Evolutionary conservation across 2,888 invertebrate genomes (phyloP).

Genomic region (Saturnia pavonia): DNA sequence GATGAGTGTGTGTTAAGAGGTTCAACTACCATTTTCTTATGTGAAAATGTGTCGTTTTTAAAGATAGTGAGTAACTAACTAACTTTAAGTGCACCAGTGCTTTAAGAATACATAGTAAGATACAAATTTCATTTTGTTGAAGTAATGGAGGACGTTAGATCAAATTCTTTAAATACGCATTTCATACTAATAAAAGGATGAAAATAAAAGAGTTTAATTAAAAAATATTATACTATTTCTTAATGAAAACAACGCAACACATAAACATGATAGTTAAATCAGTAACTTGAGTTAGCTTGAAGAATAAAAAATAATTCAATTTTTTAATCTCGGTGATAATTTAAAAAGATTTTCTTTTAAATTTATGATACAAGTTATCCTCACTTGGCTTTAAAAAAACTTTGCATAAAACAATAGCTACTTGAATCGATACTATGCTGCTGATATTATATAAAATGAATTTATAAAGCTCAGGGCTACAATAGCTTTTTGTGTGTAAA

Average conservation of each 20-base stretch:
- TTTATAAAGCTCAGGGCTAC: not conserved
- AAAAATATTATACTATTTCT: too few species aligned
- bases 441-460: not conserved
- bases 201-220: too few species aligned
- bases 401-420: not conserved
- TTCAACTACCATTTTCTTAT: not conserved
- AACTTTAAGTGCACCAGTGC: not conserved
- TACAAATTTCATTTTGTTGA: not conserved
- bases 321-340: too few species aligned
- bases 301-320: too few species aligned
- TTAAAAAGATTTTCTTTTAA: not conserved
- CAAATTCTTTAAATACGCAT: not conserved
- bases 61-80: not conserved
- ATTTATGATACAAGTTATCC: not conserved
- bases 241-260: too few species aligned
- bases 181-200: too few species aligned
- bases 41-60: slow-evolving; percentile 1
- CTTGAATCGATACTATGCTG: slow-evolving; percentile 3
- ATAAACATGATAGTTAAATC: too few species aligned
- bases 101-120: not conserved
- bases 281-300: too few species aligned
- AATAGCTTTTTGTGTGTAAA: not conserved
- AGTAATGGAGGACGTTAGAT: not conserved
- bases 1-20: slow-evolving; percentile 3
- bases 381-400: not conserved